phyloP scores from a whole-genome alignment of 2,113 vertebrate species.

The Ariopsis seemanni region DNA sequence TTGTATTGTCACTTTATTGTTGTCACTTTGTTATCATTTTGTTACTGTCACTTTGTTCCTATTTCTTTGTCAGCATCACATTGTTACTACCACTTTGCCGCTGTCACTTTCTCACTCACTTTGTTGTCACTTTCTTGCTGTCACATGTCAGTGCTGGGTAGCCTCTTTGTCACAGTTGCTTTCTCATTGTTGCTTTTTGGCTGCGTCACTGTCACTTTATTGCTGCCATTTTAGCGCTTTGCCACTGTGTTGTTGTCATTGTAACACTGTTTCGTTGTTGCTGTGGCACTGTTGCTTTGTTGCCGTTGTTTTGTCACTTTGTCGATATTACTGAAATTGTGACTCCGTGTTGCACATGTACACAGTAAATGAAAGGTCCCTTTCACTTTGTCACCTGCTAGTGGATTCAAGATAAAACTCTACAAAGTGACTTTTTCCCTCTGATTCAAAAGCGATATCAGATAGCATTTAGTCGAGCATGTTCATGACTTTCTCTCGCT shows the following conservation, averaged over 20 bases:
- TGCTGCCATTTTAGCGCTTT: not conserved
- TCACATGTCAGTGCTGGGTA: too few species aligned
- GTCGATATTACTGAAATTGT: too few species aligned
- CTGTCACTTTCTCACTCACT: not conserved
- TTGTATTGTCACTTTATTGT: not conserved
- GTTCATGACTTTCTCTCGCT: constrained; percentile 5
- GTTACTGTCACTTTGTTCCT: too few species aligned
- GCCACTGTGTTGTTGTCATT: too few species aligned
- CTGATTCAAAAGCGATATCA: not conserved
- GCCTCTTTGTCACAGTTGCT: too few species aligned
- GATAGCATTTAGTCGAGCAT: not conserved
- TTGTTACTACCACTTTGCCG: too few species aligned
- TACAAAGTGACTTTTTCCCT: not conserved
- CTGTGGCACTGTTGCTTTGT: not conserved
- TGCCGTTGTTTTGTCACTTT: not conserved
- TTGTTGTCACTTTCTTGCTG: too few species aligned
- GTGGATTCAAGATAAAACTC: not conserved
- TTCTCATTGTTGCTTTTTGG: too few species aligned
- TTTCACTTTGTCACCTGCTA: not conserved
- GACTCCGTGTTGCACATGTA: not conserved
- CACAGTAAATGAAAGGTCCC: not conserved
- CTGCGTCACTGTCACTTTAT: not conserved
- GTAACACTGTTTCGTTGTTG: not conserved
- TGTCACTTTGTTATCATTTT: too few species aligned
- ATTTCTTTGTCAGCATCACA: too few species aligned